phyloP scores from a whole-genome alignment of 2,113 vertebrate genomes.

The Nothoprocta pentlandii region DNA sequence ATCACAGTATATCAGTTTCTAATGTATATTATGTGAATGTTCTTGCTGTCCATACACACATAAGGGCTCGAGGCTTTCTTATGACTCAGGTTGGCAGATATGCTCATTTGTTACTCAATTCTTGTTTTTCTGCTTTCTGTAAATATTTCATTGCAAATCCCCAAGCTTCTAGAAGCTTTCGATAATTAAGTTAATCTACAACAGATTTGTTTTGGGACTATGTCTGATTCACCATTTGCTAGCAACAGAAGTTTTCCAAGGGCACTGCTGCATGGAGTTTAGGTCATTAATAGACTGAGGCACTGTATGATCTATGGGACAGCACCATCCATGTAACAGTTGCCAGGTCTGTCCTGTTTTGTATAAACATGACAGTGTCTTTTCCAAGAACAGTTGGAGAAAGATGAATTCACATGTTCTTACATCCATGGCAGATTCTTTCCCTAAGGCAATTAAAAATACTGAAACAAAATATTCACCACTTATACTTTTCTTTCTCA shows the following conservation, averaged over 20 bases:
- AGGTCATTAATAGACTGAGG: conserved; percentile 64
- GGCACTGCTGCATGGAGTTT: conserved; percentile 46
- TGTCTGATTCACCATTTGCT: conserved; percentile 70
- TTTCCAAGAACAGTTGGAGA: conserved; percentile 66
- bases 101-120: neutral
- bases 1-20: neutral
- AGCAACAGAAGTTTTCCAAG: conserved; percentile 73
- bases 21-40: neutral
- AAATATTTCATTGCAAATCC: conserved; percentile 43
- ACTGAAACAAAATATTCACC: conserved; percentile 1
- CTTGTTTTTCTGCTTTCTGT: neutral
- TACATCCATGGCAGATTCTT: conserved; percentile 41
- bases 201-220: conserved; percentile 67
- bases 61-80: neutral
- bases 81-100: neutral
- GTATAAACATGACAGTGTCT: conserved; percentile 28
- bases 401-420: conserved; percentile 48
- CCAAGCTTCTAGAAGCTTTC: conserved; percentile 32
- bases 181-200: conserved; percentile 66
- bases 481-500: conserved; percentile 2
- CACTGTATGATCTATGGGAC: conserved; percentile 36
- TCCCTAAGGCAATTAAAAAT: conserved; percentile 45
- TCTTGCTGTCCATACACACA: neutral
- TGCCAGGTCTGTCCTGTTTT: conserved; percentile 33
- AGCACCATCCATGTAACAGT: neutral